phyloP scores from a whole-genome alignment of 2,113 vertebrate genomes.

The Scomber scombrus region DNA sequence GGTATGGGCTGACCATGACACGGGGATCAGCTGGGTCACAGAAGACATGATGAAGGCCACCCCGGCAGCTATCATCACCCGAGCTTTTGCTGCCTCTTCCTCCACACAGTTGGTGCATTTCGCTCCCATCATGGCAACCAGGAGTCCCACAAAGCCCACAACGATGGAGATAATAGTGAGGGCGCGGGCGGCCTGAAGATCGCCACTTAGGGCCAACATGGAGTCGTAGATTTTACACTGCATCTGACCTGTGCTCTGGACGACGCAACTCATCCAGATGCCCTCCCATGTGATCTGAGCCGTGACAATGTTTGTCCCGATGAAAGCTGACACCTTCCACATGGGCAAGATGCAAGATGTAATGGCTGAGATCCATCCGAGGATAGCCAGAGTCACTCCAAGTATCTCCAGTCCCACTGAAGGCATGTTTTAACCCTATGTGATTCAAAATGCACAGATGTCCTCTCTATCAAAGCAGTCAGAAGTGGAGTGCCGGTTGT shows the following conservation, averaged over 20 bases:
- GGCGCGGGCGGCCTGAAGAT: conserved; percentile 93
- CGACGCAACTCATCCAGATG: conserved; percentile 92
- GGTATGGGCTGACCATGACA: conserved; percentile 93
- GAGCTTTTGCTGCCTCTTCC: conserved; percentile 89
- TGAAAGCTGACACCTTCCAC: conserved; percentile 94
- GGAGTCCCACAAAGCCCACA: conserved; percentile 86
- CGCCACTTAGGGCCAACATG: conserved; percentile 88
- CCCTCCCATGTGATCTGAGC: conserved; percentile 91
- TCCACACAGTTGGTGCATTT: conserved; percentile 95
- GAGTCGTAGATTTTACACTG: conserved; percentile 91
- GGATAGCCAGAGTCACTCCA: conserved; percentile 85
- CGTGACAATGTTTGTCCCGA: conserved; percentile 92
- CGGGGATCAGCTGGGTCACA: conserved; percentile 89
- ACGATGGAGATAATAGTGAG: conserved; percentile 90
- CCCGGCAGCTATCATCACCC: conserved; percentile 90
- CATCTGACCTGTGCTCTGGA: conserved; percentile 91
- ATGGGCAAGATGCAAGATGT: conserved; percentile 90
- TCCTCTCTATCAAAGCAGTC: not conserved
- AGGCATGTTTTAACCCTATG: conserved; percentile 73
- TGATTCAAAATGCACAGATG: not conserved
- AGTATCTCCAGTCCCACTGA: conserved; percentile 92
- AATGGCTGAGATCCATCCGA: conserved; percentile 90
- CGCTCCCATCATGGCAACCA: conserved; percentile 90
- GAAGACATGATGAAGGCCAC: conserved; percentile 87
- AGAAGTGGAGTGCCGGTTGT: conserved; percentile 10